Conservation (phyloP, 1,140 invertebrate species). For the Formica exsecta region DNA sequence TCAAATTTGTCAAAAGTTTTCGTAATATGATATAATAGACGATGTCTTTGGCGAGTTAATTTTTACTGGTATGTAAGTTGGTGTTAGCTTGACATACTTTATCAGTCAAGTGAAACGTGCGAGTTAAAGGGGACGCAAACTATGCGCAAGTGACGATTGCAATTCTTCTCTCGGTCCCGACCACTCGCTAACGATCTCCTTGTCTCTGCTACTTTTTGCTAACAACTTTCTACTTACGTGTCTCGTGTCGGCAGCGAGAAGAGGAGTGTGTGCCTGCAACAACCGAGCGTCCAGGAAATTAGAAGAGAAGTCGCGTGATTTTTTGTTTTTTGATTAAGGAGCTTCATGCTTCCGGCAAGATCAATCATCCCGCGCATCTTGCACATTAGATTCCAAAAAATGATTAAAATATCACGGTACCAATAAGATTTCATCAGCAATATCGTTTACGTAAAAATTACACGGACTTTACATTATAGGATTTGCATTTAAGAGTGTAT, state of each 20-base stretch:
- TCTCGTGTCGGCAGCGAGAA: slow-evolving; percentile 88
- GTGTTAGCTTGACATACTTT: not conserved
- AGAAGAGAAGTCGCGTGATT: slow-evolving; percentile 62
- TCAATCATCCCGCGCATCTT: slow-evolving; percentile 34
- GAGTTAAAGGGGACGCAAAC: slow-evolving; percentile 22
- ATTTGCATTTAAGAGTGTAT: slow-evolving; percentile 13
- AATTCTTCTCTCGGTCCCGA: slow-evolving; percentile 47
- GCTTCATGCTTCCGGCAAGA: slow-evolving; percentile 69
- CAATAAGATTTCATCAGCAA: not conserved
- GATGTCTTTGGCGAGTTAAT: not conserved
- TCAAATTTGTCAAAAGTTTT: not conserved
- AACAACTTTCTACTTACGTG: slow-evolving; percentile 86
- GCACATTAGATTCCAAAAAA: slow-evolving; percentile 44
- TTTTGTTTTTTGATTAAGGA: slow-evolving; percentile 67
- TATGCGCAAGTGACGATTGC: slow-evolving; percentile 18
- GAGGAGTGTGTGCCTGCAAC: slow-evolving; percentile 89
- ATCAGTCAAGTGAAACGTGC: not conserved
- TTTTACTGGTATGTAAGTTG: not conserved
- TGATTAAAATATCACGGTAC: slow-evolving; percentile 7
- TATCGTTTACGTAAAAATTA: not conserved
- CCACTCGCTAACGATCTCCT: slow-evolving; percentile 42
- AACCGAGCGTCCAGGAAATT: slow-evolving; percentile 82
- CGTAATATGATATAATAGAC: not conserved
- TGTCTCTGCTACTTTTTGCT: slow-evolving; percentile 44
- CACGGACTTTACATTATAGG: not conserved